Evolutionary conservation across 2,113 vertebrate species (phyloP).

Genomic region (Macquaria ambigua): DNA sequence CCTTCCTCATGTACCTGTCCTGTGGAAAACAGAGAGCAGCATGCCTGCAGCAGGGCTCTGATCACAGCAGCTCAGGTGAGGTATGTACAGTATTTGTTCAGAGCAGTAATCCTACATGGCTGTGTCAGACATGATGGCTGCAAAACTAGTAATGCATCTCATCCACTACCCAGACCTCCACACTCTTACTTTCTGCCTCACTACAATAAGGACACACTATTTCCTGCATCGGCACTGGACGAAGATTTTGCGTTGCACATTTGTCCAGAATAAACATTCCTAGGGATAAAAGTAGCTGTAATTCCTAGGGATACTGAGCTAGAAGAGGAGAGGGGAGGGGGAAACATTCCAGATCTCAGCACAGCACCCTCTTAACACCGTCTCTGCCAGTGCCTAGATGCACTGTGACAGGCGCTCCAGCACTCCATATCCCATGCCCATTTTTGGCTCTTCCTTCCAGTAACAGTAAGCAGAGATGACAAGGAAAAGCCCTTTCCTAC

Average conservation of each 20-base stretch:
- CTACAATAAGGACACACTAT: not conserved
- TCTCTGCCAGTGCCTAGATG: conserved; percentile 2
- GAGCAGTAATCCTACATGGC: no score
- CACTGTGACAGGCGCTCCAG: conserved; percentile 19
- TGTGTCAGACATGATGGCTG: no score
- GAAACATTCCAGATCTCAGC: conserved; percentile 3
- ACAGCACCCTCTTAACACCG: conserved; percentile 7
- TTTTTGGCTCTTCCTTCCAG: conserved; percentile 29
- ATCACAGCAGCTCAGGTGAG: no score
- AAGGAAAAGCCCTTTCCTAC: conserved; percentile 53
- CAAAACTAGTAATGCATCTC: no score
- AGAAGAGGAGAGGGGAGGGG: not conserved
- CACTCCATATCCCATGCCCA: conserved; percentile 33
- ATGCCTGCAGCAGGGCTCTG: no score
- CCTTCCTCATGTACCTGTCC: no score
- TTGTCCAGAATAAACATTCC: not conserved
- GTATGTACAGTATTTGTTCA: no score
- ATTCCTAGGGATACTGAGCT: not conserved
- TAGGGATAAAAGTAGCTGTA: not conserved
- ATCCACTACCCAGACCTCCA: no score
- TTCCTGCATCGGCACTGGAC: not conserved
- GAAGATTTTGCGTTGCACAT: not conserved
- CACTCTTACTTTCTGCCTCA: no score
- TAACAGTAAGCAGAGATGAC: conserved; percentile 51
- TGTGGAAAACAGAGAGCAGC: no score